Evolutionary conservation across 2,797 vertebrate species (phyloP).

Genomic region (Gila robusta): DNA sequence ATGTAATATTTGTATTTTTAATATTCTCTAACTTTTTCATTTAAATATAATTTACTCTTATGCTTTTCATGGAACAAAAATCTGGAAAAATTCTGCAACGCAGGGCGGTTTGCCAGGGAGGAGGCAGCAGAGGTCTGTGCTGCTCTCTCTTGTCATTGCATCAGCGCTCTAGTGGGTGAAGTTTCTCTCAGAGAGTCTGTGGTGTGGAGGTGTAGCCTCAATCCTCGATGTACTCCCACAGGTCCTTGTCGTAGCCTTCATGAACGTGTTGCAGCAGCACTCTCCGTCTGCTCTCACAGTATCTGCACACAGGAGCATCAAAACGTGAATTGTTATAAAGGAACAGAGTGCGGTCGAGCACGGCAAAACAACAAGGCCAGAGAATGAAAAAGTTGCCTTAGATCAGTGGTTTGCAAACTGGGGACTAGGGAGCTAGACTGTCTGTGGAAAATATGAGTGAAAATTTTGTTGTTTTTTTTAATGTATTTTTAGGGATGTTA

Average conservation of each 20-base stretch:
- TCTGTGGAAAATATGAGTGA: background rate
- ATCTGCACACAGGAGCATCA: constrained; percentile 81
- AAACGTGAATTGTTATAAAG: constrained; percentile 4
- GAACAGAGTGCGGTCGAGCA: background rate
- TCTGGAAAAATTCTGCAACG: constrained; percentile 13
- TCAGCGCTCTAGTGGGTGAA: constrained; percentile 94
- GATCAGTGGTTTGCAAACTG: background rate
- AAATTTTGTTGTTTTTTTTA: background rate
- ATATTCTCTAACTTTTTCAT: constrained; percentile 92
- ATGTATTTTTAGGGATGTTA: background rate
- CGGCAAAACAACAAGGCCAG: background rate
- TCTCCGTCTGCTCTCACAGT: constrained; percentile 99
- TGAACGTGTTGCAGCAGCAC: constrained; percentile 99
- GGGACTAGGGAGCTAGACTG: background rate
- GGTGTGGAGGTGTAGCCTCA: constrained; percentile 86
- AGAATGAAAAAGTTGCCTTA: background rate
- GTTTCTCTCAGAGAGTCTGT: constrained; percentile 84
- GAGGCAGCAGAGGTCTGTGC: constrained; percentile 80
- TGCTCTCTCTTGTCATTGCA: constrained; percentile 88
- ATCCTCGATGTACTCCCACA: constrained; percentile 99
- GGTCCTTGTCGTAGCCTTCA: constrained; percentile 99
- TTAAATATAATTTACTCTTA: constrained; percentile 99
- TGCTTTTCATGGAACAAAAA: constrained; percentile 88
- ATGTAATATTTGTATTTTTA: constrained; percentile 84
- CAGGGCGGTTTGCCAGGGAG: constrained; percentile 53